Evolutionary conservation across 2,113 vertebrate genomes (phyloP).

Genomic region (Microtus oregoni): DNA sequence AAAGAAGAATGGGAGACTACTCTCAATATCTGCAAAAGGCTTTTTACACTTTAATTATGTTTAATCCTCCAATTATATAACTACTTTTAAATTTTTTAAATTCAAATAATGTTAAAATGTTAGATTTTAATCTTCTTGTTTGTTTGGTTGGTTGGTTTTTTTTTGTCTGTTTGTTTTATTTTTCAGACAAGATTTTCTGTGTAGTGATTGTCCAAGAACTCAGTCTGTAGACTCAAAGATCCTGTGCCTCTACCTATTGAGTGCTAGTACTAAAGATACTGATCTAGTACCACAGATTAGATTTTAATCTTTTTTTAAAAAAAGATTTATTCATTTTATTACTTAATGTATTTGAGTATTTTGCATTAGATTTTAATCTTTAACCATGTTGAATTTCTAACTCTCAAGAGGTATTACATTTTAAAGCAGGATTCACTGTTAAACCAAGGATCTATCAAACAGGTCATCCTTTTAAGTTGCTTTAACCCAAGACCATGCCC

Average conservation of each 20-base stretch:
- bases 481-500: not conserved
- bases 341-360: too few species aligned
- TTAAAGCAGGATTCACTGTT: not conserved
- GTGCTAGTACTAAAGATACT: not conserved
- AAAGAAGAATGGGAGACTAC: not conserved
- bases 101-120: constrained; percentile 17
- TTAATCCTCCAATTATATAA: not conserved
- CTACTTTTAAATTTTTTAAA: not conserved
- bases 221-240: not conserved
- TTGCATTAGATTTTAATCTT: not conserved
- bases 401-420: not conserved
- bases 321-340: too few species aligned
- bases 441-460: constrained; percentile 8
- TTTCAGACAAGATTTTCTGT: not conserved
- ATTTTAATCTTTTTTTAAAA: not conserved
- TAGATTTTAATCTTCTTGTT: not conserved
- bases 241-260: not conserved
- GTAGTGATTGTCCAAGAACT: not conserved
- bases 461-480: not conserved
- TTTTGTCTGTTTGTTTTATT: not conserved
- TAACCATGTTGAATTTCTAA: not conserved
- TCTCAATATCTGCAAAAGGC: not conserved
- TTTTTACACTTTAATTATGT: not conserved
- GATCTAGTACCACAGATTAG: not conserved
- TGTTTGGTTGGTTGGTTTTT: not conserved